Evolutionary conservation across 2,797 vertebrate species (phyloP), one percentile per base, ranked within the genome.

Genomic region (Serranus cabrilla): DNA sequence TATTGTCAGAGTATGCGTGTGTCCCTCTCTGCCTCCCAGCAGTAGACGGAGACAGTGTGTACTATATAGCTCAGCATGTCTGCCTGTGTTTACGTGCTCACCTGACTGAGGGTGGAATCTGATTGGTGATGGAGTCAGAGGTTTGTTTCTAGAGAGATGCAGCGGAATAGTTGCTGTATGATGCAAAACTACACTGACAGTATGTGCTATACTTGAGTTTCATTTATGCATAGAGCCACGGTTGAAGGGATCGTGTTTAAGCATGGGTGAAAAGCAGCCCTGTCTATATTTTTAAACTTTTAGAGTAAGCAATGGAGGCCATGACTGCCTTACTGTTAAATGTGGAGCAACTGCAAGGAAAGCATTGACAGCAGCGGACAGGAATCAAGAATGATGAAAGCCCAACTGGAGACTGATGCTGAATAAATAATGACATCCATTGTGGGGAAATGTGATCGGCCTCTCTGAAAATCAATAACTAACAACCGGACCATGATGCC

Each of bases 391-490:
- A 83, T 87, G 85, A 92, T 89, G 80, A 92, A 93, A 89, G 87
- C 71, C 86, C 57, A 65, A 80, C 78, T 69, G 73, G 86, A 89
- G 81, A 79, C 88, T 55, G 74, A 84, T 74, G 83, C 77, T 93
- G 89, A 93, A 94, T 94, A 93, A 94, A 91, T 93, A 93, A 94
- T 92, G 89, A 86, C 87, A 87, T 87, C 83, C 79, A 92, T 91
- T 91, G 91, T 89, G 83, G 64, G 84, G 90, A 90, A 90, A 94
- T 92, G 88, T 89, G 91, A 93, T 93, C 91, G 54, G 76, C 78
- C 76, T 87, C 80, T 90, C 88, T 91, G 86, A 89, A 91, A 93
- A 93, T 93, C 93, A 92, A 93, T 94, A 93, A 92, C 84, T 73
- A 91, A 91, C 92, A 92, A 89, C 84, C 67, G 81, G 90, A 89